phyloP scores from a whole-genome alignment of 1,140 invertebrate genomes.

The Hormaphis cornu region DNA sequence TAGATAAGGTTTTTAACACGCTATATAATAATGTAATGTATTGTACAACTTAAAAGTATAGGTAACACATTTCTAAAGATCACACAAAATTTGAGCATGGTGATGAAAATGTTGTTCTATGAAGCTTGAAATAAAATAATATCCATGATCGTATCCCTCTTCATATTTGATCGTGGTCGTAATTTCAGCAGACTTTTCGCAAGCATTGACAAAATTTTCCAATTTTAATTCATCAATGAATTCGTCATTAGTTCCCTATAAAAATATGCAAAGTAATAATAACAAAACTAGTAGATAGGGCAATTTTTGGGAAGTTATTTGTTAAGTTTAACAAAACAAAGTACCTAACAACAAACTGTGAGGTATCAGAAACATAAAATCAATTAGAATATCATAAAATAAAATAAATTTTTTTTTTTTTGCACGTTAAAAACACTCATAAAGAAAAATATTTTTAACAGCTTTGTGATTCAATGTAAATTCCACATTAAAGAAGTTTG shows the following conservation, averaged over 20 bases:
- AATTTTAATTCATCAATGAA: constrained; percentile 72
- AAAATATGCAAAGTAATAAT: constrained; percentile 36
- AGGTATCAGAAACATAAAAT: too few relatives aligned
- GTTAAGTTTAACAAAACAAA: too few relatives aligned
- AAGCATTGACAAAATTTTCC: constrained; percentile 70
- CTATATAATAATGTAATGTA: background rate
- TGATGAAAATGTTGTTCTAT: constrained; percentile 88
- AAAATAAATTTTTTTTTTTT: too few relatives aligned
- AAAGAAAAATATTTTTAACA: too few relatives aligned
- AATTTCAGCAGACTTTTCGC: constrained; percentile 58
- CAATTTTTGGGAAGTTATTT: too few relatives aligned
- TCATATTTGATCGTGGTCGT: constrained; percentile 48
- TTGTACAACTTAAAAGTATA: background rate
- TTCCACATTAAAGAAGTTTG: too few relatives aligned
- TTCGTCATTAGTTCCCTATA: constrained; percentile 70
- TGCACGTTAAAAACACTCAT: too few relatives aligned
- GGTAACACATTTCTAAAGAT: background rate
- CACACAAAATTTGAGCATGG: constrained; percentile 54
- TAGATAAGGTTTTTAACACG: background rate
- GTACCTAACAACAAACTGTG: too few relatives aligned
- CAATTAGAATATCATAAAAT: too few relatives aligned
- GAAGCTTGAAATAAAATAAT: constrained; percentile 88
- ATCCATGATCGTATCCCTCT: constrained; percentile 81
- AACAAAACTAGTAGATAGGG: background rate
- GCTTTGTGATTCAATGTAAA: too few relatives aligned